These are phyloP conservation scores for Aphyosemion australe DNA, from an alignment of 2,113 vertebrate genomes.

Conservation along the genomic window DNA sequence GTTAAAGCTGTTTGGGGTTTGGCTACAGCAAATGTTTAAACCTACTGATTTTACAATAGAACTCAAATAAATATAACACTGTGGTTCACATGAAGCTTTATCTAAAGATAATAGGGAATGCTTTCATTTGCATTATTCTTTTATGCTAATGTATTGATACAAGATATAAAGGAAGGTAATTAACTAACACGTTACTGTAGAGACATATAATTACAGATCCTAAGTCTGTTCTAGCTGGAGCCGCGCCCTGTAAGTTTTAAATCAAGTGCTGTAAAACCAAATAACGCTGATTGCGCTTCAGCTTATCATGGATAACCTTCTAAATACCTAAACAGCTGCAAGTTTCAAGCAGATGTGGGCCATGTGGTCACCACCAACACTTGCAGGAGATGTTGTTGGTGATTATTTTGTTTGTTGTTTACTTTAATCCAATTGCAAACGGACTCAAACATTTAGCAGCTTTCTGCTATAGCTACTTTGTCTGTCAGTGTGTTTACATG, in stretches of 20 bases:
- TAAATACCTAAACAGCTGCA: slow-evolving; percentile 63
- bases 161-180: background rate
- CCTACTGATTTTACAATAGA: background rate
- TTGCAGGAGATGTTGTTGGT: slow-evolving; percentile 1
- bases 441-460: too few relatives aligned
- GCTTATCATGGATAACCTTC: slow-evolving; percentile 48
- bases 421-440: too few relatives aligned
- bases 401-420: background rate
- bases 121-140: too few relatives aligned
- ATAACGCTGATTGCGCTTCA: slow-evolving; percentile 41
- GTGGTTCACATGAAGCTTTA: background rate
- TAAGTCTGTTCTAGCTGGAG: slow-evolving; percentile 25
- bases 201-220: background rate
- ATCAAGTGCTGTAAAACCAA: slow-evolving; percentile 33
- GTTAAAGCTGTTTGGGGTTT: slow-evolving; percentile 11
- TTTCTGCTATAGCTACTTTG: too few relatives aligned
- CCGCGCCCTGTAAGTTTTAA: slow-evolving; percentile 11
- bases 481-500: too few relatives aligned
- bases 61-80: background rate
- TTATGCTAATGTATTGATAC: too few relatives aligned
- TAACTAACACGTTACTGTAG: background rate
- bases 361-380: slow-evolving; percentile 14
- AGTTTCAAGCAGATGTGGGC: slow-evolving; percentile 31
- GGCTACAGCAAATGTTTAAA: slow-evolving; percentile 25
- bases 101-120: background rate